Percentiles rank a stretch among this genome's conserved stretches.
Conservation (phyloP, 2,113 vertebrate species). For the Nymphicus hollandicus region DNA sequence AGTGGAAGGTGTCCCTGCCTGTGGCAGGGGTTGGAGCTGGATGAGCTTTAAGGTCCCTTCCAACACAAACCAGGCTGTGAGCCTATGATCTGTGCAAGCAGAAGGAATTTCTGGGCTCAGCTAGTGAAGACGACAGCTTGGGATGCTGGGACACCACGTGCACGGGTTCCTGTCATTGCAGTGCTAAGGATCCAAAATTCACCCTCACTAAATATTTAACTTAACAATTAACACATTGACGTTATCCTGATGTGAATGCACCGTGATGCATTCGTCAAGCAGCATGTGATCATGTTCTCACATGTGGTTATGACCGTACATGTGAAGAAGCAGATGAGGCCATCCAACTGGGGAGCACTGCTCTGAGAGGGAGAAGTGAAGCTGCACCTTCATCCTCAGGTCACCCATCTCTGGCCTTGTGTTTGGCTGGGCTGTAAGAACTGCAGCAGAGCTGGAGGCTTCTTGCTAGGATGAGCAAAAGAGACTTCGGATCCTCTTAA, state of each 20-base stretch:
- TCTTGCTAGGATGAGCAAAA: background rate
- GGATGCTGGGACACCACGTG: background rate
- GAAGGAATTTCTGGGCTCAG: background rate
- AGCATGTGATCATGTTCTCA: background rate
- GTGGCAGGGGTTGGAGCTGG: background rate
- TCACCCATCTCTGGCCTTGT: fast-evolving
- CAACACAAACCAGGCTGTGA: background rate
- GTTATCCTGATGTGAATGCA: background rate
- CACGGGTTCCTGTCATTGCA: fast-evolving
- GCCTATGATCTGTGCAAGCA: background rate
- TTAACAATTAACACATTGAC: background rate
- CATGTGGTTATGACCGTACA: background rate
- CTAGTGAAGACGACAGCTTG: background rate
- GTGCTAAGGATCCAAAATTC: background rate
- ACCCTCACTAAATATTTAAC: background rate
- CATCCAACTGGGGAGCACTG: background rate
- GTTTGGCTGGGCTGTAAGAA: background rate
- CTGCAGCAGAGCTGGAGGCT: background rate
- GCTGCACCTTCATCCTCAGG: background rate
- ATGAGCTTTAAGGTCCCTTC: background rate
- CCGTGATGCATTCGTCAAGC: background rate
- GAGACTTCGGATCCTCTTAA: background rate
- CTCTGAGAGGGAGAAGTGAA: background rate
- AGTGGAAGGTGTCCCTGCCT: background rate
- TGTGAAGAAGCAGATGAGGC: fast-evolving